Evolutionary conservation across 1,140 invertebrate species (phyloP), one percentile per base, ranked within the genome.

Genomic region (Laodelphax striatellus): DNA sequence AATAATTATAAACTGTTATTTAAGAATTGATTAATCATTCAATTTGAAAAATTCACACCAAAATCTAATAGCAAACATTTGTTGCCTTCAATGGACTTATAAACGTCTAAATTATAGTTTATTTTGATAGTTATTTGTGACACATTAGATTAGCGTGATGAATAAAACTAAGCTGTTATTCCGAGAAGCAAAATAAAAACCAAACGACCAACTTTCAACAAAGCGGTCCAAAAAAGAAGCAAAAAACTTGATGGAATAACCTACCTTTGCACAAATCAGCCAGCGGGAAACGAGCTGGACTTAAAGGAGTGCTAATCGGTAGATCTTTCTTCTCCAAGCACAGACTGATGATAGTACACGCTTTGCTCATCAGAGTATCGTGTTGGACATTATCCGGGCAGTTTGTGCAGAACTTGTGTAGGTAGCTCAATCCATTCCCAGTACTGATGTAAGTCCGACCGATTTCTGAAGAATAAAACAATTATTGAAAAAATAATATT

Each of bases 361-460:
- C 78, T 65, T 79, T 75, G 19, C 79, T 78, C 53, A 86, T 65
- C 0, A 84, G 67, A 19, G 76, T 75, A 68, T 86, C 83, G 64
- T 82, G 84, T 8, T 75, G 71, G 55, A 81, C 80, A 64, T 85
- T 81, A 65, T 84, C 80, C 3, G 84, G 83, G 67, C 82, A 85
- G 44, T 76, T 76, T 0, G 73, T 76, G 65, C 81, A 82, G 70
- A 85, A 85, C 62, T 78, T 76, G 69, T 83, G 78, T 4, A 86
- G 70, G 14, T 79, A 72, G 58, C 78, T 76, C 42, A 84, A 73
- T 55, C 82, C 80, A 69, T 82, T 80, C 65, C 80, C 80, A 19
- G 76, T 73, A 60, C 80, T 79, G 57, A 86, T 72, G 13, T 78
- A 77, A 62, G 78, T 76, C 43, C 79, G 76, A 13, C 82, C 82